A percentile compares a stretch with the other conserved stretches of the same genome.
Evolutionary conservation across 2,888 invertebrate species (phyloP).

Genomic region (Noctuana brunneofusca): DNA sequence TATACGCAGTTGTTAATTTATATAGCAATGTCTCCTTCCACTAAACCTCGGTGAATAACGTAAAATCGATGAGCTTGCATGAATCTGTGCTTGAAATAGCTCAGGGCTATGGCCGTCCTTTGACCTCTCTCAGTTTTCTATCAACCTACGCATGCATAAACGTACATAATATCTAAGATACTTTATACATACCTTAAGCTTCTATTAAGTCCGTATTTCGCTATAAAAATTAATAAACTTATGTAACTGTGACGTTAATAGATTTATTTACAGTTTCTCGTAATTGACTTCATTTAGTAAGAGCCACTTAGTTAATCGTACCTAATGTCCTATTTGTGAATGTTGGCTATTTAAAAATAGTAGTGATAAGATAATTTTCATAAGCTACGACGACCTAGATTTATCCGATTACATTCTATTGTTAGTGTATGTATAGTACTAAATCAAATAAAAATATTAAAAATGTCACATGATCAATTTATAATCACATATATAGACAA

Average conservation of each 20-base stretch:
- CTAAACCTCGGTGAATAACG: slow-evolving; percentile 13
- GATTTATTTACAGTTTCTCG: slow-evolving; percentile 22
- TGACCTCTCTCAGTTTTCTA: slow-evolving; percentile 49
- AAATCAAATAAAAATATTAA: not conserved
- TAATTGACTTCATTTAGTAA: slow-evolving; percentile 28
- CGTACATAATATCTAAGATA: not conserved
- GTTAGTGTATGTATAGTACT: slow-evolving; percentile 1
- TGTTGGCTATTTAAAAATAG: slow-evolving; percentile 22
- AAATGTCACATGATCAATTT: no score
- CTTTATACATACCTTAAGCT: not conserved
- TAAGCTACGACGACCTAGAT: slow-evolving; percentile 25
- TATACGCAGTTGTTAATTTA: slow-evolving; percentile 51
- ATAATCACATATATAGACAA: no score
- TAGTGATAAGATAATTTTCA: slow-evolving; percentile 39
- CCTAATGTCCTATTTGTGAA: slow-evolving; percentile 20
- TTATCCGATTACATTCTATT: slow-evolving; percentile 12
- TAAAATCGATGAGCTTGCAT: slow-evolving; percentile 31
- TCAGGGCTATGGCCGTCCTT: slow-evolving; percentile 72
- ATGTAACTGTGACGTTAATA: slow-evolving; percentile 8
- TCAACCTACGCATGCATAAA: slow-evolving; percentile 18
- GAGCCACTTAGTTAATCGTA: slow-evolving; percentile 30
- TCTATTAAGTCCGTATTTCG: not conserved
- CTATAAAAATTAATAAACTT: not conserved
- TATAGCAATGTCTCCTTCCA: slow-evolving; percentile 28
- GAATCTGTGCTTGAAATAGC: slow-evolving; percentile 30